Base-by-base conservation (phyloP, 2,888 invertebrate genomes). In the Drymonia ruficornis region DNA sequence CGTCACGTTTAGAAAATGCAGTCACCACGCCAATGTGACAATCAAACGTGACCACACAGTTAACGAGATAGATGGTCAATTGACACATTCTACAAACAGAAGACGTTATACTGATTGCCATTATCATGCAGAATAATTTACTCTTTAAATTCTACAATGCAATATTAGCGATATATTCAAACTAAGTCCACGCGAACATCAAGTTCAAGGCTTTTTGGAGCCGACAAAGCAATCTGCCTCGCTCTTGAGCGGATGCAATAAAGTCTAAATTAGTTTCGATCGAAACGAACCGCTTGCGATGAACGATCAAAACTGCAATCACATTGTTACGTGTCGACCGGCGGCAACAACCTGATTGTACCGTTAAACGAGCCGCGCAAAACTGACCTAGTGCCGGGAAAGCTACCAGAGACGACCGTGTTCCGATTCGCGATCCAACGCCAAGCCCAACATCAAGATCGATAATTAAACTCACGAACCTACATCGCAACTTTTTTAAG, bases 381-480 rank as follows among this genome's bases (percentile, higher is more conserved):
- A 91, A 89, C 90, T 91, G 91, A 92, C 91, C 91, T 91, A 92
- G 87, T 92, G 87, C 84, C 89, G 87, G 85, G 88, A 86, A 87
- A 89, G 86, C 86, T 89, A 89, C 87, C 89, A 89, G 86, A 81
- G 83, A 84, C 87, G 82, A 80, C 78, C 65, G 78, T 83, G 80
- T 87, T 83, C 83, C 83, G 85, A 81, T 85, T 85, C 78, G 71
- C 81, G 83, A 81, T 74, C 76, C 63, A 50, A 50, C 48, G 34
- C 52, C 59, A 62, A 77, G 65, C 68, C 74, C 71, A 73, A 67
- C 73, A 75, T 63, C 61, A 55, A 70, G 72, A 77, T 75, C 73
- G 74, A 77, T 76, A 72, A 74, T 67, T 67, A 71, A 67, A 63
- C 69, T 65, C 64, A 56, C 64, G 57, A 40, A 55, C 58, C 55